Conservation (phyloP, 2,113 vertebrate species). For the Potamarius usumacintae region DNA sequence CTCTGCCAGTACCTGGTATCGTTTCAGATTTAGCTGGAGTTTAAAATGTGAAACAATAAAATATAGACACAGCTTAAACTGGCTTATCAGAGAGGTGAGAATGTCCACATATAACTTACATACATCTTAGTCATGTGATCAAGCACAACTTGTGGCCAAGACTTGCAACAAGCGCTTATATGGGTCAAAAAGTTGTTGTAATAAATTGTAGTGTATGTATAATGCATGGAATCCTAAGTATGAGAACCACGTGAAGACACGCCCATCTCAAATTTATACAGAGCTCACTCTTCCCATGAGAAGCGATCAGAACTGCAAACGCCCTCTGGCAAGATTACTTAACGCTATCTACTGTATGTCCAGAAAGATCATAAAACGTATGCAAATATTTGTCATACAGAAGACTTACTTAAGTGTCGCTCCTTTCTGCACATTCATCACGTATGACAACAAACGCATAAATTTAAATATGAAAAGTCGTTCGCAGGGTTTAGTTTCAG, state of each 20-base stretch:
- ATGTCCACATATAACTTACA: neutral
- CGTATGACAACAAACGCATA: neutral
- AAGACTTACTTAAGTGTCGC: neutral
- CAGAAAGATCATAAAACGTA: neutral
- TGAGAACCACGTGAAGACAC: neutral
- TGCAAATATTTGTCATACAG: neutral
- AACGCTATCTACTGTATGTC: neutral
- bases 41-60: neutral
- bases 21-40: neutral
- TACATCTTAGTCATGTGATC: neutral
- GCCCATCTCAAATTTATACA: neutral
- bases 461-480: constrained; percentile 19
- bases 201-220: neutral
- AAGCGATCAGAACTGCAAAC: neutral
- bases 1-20: too few relatives aligned
- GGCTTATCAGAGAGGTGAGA: neutral
- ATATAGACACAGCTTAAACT: neutral
- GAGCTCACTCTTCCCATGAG: neutral
- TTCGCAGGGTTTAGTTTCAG: constrained; percentile 26
- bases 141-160: neutral
- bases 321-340: neutral
- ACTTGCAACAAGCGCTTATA: neutral
- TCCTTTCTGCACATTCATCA: constrained; percentile 6
- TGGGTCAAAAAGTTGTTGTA: neutral
- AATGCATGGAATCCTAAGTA: neutral